Base-by-base conservation (phyloP, 2,797 vertebrate genomes). In the Notoglanidium macrostoma region DNA sequence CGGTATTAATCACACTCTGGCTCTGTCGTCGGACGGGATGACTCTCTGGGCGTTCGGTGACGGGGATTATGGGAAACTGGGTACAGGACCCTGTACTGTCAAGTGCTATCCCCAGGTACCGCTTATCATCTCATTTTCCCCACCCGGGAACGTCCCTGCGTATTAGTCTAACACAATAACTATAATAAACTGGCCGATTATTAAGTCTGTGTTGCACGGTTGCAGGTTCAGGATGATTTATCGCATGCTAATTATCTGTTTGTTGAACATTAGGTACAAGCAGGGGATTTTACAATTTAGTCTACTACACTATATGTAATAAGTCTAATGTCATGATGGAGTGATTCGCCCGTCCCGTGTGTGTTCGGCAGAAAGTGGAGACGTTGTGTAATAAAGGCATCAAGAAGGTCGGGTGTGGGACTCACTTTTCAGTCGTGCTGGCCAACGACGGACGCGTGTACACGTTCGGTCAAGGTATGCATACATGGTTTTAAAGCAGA, bases 41-140 rank as follows among this genome's bases (percentile, higher is more conserved):
- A 94, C 92, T 2, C 92, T 96, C 44, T 97, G 96, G 96, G 95
- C 96, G 0, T 97, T 97, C 70, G 96, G 96, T 90, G 96, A 97
- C 67, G 96, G 96, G 5, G 96, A 97, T 91, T 95, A 96, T 89
- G 96, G 96, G 9, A 97, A 97, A 93, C 79, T 97, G 73, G 96
- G 96, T 32, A 95, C 94, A 0, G 96, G 96, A 83, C 95, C 95
- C 26, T 96, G 95, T 32, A 96, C 95, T 32, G 95, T 96, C 0
- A 97, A 97, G 88, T 97, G 95, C 86, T 96, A 96, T 88, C 96
- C 96, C 84, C 96, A 96, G 94, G 96, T 96, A 92, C 87, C 0
- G 29, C 44, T 2, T 7, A 59, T 70, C 21, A 44, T 54, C 44
- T 29, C 14, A 63, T 11, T 12, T 0, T 12, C 7, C 0, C n/a